A percentile compares a stretch with the other conserved stretches of the same genome.
Conservation (phyloP, 1,140 invertebrate species). For the Hetaerina americana region DNA sequence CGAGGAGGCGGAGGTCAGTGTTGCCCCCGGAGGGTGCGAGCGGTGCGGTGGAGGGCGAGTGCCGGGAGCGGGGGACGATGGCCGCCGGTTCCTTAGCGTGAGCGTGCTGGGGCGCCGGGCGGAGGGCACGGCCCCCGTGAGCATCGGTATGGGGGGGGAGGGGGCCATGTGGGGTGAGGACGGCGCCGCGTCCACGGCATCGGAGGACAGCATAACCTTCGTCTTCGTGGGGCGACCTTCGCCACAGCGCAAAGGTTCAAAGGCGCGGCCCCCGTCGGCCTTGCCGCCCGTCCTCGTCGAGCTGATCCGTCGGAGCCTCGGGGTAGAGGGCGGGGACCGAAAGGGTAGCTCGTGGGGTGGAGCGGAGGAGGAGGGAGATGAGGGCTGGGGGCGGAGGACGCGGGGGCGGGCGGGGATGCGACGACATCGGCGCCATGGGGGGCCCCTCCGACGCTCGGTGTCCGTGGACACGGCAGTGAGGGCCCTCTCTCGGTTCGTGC, state of each 20-base stretch:
- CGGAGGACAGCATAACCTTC: background rate
- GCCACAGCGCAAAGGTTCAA: background rate
- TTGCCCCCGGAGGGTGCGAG: background rate
- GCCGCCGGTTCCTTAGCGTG: background rate
- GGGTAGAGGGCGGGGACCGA: background rate
- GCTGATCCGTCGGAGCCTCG: background rate
- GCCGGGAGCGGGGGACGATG: background rate
- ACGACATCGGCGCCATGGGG: background rate
- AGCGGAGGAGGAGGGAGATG: background rate
- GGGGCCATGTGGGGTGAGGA: background rate
- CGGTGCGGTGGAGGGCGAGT: background rate
- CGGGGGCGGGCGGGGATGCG: background rate
- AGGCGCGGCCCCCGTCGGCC: background rate
- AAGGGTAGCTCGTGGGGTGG: too few relatives aligned
- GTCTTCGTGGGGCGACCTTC: background rate
- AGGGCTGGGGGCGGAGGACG: background rate
- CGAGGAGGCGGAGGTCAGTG: background rate
- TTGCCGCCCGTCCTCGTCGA: background rate
- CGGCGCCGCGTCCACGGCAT: background rate
- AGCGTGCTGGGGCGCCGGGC: background rate
- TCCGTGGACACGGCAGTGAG: background rate
- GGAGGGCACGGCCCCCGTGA: background rate
- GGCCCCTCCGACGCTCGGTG: background rate
- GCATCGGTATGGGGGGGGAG: background rate
- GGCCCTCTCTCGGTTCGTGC: background rate